Evolutionary conservation across 2,888 invertebrate species (phyloP).

Genomic region (Cephus nigrinus): DNA sequence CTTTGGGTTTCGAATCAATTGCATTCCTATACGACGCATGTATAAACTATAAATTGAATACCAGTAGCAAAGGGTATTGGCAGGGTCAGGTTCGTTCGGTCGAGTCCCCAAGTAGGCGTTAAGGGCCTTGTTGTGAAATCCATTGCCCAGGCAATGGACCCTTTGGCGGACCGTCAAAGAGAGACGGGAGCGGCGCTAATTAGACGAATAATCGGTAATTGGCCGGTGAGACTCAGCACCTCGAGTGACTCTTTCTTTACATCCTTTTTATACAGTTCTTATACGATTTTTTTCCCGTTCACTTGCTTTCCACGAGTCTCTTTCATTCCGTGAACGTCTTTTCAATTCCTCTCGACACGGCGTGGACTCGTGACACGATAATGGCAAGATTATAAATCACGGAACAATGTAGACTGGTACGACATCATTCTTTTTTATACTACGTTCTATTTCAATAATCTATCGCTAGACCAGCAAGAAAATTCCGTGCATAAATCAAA

Average conservation of each 20-base stretch:
- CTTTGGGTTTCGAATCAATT: neutral
- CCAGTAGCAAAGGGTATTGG: neutral
- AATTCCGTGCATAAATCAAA: slow-evolving; percentile 40
- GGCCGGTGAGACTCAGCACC: neutral
- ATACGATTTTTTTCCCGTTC: neutral
- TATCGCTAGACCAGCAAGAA: slow-evolving; percentile 27
- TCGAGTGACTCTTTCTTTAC: neutral
- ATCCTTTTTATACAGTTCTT: neutral
- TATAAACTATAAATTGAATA: neutral
- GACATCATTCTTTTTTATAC: neutral
- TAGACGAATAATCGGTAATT: neutral
- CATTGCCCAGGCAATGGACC: neutral
- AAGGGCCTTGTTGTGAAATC: neutral
- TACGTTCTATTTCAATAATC: slow-evolving; percentile 15
- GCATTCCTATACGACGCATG: neutral
- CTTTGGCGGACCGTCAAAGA: neutral
- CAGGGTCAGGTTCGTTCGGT: neutral
- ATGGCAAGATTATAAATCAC: slow-evolving; percentile 48
- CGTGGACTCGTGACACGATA: slow-evolving; percentile 27
- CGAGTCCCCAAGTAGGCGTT: neutral
- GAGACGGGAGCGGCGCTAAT: neutral
- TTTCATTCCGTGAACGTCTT: neutral
- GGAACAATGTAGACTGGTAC: slow-evolving; percentile 36
- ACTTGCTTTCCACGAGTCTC: neutral
- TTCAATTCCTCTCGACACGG: neutral